Percentiles rank a stretch among this genome's conserved stretches.
These are phyloP conservation scores for Dinocampus coccinellae DNA, from an alignment of 2,888 invertebrate genomes.

Conservation along the genomic window DNA sequence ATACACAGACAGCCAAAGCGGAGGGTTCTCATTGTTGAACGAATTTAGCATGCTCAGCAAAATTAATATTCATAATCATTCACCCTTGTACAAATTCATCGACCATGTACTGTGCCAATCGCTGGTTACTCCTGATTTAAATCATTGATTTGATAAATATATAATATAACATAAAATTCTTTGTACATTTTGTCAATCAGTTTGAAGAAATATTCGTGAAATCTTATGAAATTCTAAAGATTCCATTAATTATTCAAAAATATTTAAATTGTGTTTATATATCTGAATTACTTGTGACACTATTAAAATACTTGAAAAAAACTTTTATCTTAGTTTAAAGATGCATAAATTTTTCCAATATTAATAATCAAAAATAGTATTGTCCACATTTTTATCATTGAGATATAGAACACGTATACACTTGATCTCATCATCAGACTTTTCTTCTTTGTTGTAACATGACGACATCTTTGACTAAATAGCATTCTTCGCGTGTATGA, in stretches of 20 bases:
- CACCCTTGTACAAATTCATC: conserved; percentile 26
- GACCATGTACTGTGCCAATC: conserved; percentile 24
- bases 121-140: conserved; percentile 5
- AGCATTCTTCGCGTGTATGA: conserved; percentile 66
- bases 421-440: conserved; percentile 25
- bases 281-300: too few relatives aligned
- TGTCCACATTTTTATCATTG: not conserved
- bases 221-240: not conserved
- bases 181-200: not conserved
- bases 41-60: conserved; percentile 65
- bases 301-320: too few relatives aligned
- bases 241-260: not conserved
- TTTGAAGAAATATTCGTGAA: not conserved
- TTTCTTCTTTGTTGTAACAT: conserved; percentile 11
- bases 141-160: conserved; percentile 13
- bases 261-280: too few relatives aligned
- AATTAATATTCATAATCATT: conserved; percentile 66
- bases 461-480: conserved; percentile 52
- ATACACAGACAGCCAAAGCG: conserved; percentile 13
- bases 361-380: not conserved
- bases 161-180: not conserved
- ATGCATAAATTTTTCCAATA: not conserved
- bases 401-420: not conserved
- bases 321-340: too few relatives aligned
- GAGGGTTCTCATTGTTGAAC: conserved; percentile 37